Evolutionary conservation across 1,140 invertebrate species (phyloP).

Genomic region (Pomacea maculata): DNA sequence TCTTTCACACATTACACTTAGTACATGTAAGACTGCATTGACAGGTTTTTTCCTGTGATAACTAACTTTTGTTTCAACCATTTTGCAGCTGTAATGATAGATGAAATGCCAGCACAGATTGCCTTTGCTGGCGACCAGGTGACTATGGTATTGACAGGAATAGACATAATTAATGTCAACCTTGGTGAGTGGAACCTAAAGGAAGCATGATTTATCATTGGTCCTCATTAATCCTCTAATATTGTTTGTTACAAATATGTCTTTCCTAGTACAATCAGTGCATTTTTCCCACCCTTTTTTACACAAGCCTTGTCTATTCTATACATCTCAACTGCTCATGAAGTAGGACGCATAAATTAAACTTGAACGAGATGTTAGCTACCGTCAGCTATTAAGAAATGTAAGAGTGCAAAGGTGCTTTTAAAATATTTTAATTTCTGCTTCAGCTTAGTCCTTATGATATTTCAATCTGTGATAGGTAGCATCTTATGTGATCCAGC

Average conservation of each 20-base stretch:
- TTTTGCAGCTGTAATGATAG: slow-evolving; percentile 72
- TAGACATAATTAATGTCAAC: slow-evolving; percentile 76
- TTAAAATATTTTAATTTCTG: background rate
- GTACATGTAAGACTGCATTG: background rate
- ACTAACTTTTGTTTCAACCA: slow-evolving; percentile 10
- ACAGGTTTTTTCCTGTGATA: slow-evolving; percentile 34
- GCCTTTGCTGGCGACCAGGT: slow-evolving; percentile 96
- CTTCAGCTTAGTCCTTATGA: background rate
- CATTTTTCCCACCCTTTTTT: no score
- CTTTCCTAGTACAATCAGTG: no score
- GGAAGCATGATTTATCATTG: no score
- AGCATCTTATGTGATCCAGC: slow-evolving; percentile 82
- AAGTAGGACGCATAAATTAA: no score
- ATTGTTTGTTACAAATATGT: no score
- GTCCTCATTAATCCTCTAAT: no score
- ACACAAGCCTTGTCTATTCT: no score
- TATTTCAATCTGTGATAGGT: slow-evolving; percentile 38
- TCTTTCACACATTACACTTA: no score
- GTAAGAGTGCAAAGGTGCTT: no score
- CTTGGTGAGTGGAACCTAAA: slow-evolving; percentile 71
- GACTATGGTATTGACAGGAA: slow-evolving; percentile 81
- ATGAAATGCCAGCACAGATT: slow-evolving; percentile 76
- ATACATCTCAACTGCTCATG: no score
- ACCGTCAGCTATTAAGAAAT: no score
- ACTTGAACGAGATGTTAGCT: no score